Evolutionary conservation across 2,797 vertebrate genomes (phyloP), one percentile per base, ranked within the genome.

Genomic region (Galago senegalensis): DNA sequence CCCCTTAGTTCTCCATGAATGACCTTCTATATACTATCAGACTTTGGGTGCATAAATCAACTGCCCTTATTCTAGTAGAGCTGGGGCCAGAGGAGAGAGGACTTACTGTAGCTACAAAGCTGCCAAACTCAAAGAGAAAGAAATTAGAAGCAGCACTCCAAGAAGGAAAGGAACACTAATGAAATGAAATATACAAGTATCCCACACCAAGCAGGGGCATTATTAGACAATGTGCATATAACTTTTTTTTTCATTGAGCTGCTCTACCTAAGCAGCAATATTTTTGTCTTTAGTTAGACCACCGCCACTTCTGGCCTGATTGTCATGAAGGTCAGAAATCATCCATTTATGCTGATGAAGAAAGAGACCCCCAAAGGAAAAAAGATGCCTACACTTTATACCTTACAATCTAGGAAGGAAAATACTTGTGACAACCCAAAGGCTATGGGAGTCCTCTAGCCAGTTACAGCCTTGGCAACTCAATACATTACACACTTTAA

Each of bases 1-100:
- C 83, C 61, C 89, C 86, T 97, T 94, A 84, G 82, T 95, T 96
- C 77, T 89, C 89, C 1, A 29, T 96, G 95, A 98, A 97, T 91
- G 87, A 94, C 91, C 80, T 92, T 94, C 82, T 97, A 63, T 97
- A 80, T 92, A 69, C 67, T 65, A 83, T 81, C 67, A 89, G 80
- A 89, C 18, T 91, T 96, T 86, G 49, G 75, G 76, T 75, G 80
- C 76, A 86, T 91, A 96, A 97, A 96, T 93, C 93, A 96, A 93
- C 77, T 56, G 49, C 94, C 75, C 83, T 96, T 94, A 87, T 85
- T 97, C 86, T 95, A 77, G 40, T 46, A 70, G 83, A 56, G 77
- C 67, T 82, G 1, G 49, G 31, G 46, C 72, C 81, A 14, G 27
- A 7, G 58, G 79, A 60, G 69, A 79, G 34, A 94, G 34, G 31